Percentiles rank a stretch among this genome's conserved stretches.
Conservation (phyloP, 2,113 vertebrate genomes). For the Pluvianellus socialis region DNA sequence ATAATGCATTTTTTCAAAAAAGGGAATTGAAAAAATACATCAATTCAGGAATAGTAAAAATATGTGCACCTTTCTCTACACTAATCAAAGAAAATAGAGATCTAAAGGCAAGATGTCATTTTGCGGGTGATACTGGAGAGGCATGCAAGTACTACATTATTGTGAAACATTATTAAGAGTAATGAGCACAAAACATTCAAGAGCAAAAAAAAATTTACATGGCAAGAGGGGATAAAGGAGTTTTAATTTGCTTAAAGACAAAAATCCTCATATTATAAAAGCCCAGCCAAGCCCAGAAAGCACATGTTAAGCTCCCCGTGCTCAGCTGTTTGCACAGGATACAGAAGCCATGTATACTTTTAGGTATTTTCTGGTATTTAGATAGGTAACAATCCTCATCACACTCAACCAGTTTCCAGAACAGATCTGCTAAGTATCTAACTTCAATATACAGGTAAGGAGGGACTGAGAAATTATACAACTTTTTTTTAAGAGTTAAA, state of each 20-base stretch:
- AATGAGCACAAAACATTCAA: background rate
- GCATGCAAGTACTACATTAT: background rate
- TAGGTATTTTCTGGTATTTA: background rate
- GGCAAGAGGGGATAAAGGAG: background rate
- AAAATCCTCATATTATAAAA: background rate
- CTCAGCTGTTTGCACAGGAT: background rate
- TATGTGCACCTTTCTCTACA: background rate
- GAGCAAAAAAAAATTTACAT: background rate
- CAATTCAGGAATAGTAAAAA: background rate
- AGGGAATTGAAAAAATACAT: background rate
- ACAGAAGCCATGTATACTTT: fast-evolving
- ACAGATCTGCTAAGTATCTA: background rate
- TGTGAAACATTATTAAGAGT: background rate
- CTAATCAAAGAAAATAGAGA: background rate
- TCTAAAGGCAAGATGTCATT: background rate
- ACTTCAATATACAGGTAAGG: background rate
- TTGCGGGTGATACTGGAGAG: background rate
- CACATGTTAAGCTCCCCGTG: background rate
- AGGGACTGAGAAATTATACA: background rate
- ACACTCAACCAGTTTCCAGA: background rate
- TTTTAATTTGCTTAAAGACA: background rate
- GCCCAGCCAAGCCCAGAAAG: background rate
- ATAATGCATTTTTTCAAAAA: background rate
- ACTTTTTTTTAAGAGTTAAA: background rate
- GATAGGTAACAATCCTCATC: background rate